Evolutionary conservation across 2,797 vertebrate genomes (phyloP), one percentile per base, ranked within the genome.

Genomic region (Aphelocoma californica): DNA sequence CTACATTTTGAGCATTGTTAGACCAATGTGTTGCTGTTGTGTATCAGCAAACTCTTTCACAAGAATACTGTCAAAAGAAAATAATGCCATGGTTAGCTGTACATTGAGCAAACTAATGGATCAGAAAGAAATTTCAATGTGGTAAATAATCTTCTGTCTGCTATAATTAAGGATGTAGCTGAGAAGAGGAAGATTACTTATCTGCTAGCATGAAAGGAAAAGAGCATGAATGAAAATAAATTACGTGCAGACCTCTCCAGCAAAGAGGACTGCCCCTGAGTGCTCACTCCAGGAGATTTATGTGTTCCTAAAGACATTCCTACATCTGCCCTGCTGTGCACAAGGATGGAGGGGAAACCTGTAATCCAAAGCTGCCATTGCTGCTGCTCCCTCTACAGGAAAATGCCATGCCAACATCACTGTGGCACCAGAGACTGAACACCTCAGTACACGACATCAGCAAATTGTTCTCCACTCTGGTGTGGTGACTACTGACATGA

Each of bases 101-200:
- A 84, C 60, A 40, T 64, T 82, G 66, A 95, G 74, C 88, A 90
- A 94, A 95, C 70, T 90, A 91, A 96, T 94, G 90, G 88, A 73
- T 96, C 77, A 54, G 71, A 97, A 96, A 93, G 77, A 95, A 96
- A 92, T 31, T 64, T 73, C 77, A 86, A 29, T 23, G 57, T 80
- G 87, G 91, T 92, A 96, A 97, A 95, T 97, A 95, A 94, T 95
- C 60, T 88, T 94, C 90, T 90, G 81, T 71, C 95, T 90, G 14
- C 90, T 92, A 40, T 94, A 96, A 95, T 94, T 94, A 94, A 93
- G 92, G 67, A 73, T 58, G 88, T 32, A 82, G 91, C 40, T 50
- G 60, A 85, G 81, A 90, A 90, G 71, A 90, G 48, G 85, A 93
- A 94, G 90, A 95, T 93, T 88, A 70, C 64, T 94, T 90, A 93